Conservation (phyloP, 2,797 vertebrate species). For the Oreortyx pictus region DNA sequence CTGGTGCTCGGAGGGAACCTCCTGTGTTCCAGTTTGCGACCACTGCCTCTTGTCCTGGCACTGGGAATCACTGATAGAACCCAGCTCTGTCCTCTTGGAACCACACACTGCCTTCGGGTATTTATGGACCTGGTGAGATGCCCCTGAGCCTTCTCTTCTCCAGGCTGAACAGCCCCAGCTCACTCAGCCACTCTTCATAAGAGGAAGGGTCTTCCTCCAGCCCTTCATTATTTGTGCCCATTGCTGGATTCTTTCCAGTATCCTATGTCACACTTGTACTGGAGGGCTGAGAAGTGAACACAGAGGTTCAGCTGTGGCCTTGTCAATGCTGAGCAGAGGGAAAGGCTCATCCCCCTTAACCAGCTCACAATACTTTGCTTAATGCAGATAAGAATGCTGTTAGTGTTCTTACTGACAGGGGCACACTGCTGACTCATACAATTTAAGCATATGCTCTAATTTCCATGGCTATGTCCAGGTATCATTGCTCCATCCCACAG, state of each 20-base stretch:
- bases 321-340: neutral
- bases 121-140: neutral
- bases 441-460: neutral
- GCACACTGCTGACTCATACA: neutral
- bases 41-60: neutral
- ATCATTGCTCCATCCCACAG: neutral
- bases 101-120: neutral
- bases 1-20: neutral
- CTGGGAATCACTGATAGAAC: neutral
- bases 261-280: neutral
- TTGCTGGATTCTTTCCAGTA: neutral
- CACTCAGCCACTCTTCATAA: neutral
- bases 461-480: neutral
- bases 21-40: neutral
- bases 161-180: neutral
- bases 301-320: neutral
- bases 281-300: no score
- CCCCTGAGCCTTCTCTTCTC: neutral
- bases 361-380: neutral
- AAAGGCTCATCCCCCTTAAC: neutral
- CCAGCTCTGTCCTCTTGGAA: neutral
- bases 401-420: neutral
- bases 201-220: neutral
- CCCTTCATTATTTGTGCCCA: no score
- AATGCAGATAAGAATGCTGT: neutral